These are phyloP conservation scores for Netta rufina DNA, from an alignment of 2,797 vertebrate species.

Conservation along the genomic window DNA sequence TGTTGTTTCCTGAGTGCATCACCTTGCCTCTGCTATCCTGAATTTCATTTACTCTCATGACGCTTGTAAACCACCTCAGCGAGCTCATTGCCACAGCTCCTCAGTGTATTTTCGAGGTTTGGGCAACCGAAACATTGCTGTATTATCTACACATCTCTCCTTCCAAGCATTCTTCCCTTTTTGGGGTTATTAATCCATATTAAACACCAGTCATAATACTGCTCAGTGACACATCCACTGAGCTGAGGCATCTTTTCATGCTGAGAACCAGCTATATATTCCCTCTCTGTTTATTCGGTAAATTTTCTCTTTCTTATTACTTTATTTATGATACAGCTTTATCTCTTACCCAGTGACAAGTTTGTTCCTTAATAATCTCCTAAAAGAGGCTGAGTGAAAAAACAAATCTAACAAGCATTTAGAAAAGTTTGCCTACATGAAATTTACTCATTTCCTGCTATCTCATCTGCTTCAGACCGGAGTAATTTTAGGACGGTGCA, in stretches of 20 bases:
- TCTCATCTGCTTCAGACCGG: slow-evolving; percentile 25
- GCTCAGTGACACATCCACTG: slow-evolving; percentile 50
- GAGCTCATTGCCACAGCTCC: slow-evolving; percentile 22
- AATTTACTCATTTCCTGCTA: slow-evolving; percentile 46
- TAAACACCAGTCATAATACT: slow-evolving; percentile 47
- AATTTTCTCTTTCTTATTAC: slow-evolving; percentile 51
- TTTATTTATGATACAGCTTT: slow-evolving; percentile 61
- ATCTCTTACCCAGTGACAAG: slow-evolving; percentile 56
- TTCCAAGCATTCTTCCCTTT: slow-evolving; percentile 24
- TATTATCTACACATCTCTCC: slow-evolving; percentile 39
- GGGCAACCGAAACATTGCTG: slow-evolving; percentile 12
- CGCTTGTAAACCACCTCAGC: slow-evolving; percentile 31
- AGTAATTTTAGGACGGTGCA: slow-evolving; percentile 27
- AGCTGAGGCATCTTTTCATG: slow-evolving; percentile 54
- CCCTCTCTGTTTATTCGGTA: slow-evolving; percentile 48
- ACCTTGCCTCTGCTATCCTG: slow-evolving; percentile 52
- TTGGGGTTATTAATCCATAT: slow-evolving; percentile 61
- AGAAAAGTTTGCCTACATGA: slow-evolving; percentile 43
- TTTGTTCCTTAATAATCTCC: slow-evolving; percentile 65
- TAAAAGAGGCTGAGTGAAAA: slow-evolving; percentile 39
- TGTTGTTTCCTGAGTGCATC: slow-evolving; percentile 56
- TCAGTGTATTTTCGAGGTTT: slow-evolving; percentile 2
- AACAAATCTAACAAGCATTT: slow-evolving; percentile 33
- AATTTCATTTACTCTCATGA: slow-evolving; percentile 53
- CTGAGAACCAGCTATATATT: slow-evolving; percentile 57